Conservation (phyloP, 1,140 invertebrate species). For the Heliothis virescens region DNA sequence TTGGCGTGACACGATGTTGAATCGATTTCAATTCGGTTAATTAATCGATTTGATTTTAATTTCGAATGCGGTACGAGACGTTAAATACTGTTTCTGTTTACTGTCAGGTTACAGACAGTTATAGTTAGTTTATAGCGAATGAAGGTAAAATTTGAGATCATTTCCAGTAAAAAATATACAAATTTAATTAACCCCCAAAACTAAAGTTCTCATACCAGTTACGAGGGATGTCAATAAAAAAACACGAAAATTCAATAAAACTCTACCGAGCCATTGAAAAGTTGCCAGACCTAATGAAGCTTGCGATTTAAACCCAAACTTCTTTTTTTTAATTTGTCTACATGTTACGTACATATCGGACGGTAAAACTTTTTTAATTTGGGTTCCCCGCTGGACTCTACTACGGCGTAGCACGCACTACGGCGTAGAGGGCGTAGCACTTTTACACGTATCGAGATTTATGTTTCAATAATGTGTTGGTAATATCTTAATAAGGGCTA, state of each 20-base stretch:
- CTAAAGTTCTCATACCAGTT: too few relatives aligned
- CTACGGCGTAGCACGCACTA: constrained; percentile 42
- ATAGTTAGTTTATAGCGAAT: too few relatives aligned
- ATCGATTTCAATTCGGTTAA: constrained; percentile 24
- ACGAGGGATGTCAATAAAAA: not conserved
- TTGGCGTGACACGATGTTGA: not conserved
- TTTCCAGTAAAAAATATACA: too few relatives aligned
- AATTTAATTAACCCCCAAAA: too few relatives aligned
- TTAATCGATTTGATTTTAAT: constrained; percentile 27
- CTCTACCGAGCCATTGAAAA: constrained; percentile 5
- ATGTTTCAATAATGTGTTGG: not conserved
- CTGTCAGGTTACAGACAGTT: too few relatives aligned
- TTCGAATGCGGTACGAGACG: not conserved
- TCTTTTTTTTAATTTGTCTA: constrained; percentile 58
- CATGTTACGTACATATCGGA: constrained; percentile 41
- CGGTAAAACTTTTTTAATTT: constrained; percentile 78
- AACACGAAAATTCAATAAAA: constrained; percentile 2
- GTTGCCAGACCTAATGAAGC: constrained; percentile 41
- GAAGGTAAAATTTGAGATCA: too few relatives aligned
- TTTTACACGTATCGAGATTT: constrained; percentile 29
- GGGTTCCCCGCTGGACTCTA: constrained; percentile 47
- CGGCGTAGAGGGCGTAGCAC: constrained; percentile 47
- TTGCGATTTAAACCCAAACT: constrained; percentile 10
- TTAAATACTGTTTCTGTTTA: constrained; percentile 3
- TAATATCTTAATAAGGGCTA: not conserved